These are phyloP conservation scores for Thamnophis sirtalis DNA, from an alignment of 2,113 vertebrate genomes.

Conservation along the genomic window DNA sequence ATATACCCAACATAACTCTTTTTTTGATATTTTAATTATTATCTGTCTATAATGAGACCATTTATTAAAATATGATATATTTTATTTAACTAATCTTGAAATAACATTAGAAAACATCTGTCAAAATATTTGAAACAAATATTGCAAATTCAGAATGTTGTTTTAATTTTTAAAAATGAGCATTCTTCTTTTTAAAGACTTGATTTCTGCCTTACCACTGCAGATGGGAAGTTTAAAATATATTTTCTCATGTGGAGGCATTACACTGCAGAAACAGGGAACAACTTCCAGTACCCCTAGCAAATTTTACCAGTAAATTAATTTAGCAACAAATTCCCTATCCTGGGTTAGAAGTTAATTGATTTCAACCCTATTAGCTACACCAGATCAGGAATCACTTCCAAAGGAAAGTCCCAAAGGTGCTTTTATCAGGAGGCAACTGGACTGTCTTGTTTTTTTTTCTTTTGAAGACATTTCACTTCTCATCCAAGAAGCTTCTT, in stretches of 20 bases:
- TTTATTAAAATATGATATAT: background rate
- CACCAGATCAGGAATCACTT: background rate
- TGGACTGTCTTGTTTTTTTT: too few relatives aligned
- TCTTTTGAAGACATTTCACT: too few relatives aligned
- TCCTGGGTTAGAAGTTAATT: background rate
- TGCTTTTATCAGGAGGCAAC: too few relatives aligned
- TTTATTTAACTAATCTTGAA: background rate
- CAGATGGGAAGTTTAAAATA: background rate
- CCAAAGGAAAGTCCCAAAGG: background rate
- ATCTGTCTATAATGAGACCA: background rate
- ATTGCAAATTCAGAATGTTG: background rate
- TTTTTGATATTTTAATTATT: background rate
- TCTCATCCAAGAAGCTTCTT: too few relatives aligned
- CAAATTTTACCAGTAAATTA: background rate
- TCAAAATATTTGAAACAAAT: background rate
- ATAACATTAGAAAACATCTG: background rate
- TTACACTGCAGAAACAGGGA: background rate
- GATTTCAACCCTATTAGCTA: background rate
- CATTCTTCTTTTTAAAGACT: background rate
- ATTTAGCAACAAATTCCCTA: background rate
- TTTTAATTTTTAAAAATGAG: background rate
- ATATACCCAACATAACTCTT: background rate
- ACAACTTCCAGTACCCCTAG: background rate
- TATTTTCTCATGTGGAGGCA: background rate
- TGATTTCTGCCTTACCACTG: background rate